A percentile compares a stretch with the other conserved stretches of the same genome.
phyloP scores from a whole-genome alignment of 2,888 invertebrate genomes.

The Megamerina dolium region DNA sequence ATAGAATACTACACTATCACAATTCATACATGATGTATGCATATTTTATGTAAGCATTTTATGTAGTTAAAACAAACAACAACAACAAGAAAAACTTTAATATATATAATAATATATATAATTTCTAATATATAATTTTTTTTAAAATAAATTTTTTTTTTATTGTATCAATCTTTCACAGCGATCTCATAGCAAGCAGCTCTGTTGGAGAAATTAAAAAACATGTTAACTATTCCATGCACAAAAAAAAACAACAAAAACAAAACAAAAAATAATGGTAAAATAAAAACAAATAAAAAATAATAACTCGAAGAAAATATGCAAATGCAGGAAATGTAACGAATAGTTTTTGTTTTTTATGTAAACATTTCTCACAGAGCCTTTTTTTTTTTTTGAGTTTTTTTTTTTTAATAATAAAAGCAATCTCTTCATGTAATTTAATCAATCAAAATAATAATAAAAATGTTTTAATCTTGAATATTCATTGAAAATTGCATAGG shows the following conservation, averaged over 20 bases:
- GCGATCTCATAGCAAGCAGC: slow-evolving; percentile 41
- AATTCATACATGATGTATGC: slow-evolving; percentile 3
- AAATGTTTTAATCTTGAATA: too few species aligned
- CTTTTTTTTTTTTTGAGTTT: slow-evolving; percentile 13
- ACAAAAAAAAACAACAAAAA: background rate
- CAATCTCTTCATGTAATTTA: background rate
- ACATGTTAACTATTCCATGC: slow-evolving; percentile 1
- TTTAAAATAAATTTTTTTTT: slow-evolving; percentile 9
- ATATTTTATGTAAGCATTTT: too few species aligned
- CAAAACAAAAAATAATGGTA: too few species aligned
- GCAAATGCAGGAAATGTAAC: background rate
- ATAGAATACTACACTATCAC: too few species aligned
- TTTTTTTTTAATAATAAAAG: slow-evolving; percentile 3
- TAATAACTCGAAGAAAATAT: background rate
- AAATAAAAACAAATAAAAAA: too few species aligned
- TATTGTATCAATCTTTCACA: slow-evolving; percentile 41
- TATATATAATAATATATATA: background rate
- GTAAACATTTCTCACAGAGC: slow-evolving; percentile 24
- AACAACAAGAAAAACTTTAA: background rate
- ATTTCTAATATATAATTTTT: slow-evolving; percentile 7
- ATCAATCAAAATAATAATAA: too few species aligned
- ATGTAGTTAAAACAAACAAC: slow-evolving; percentile 7
- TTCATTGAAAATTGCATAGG: too few species aligned
- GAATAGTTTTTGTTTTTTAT: background rate
- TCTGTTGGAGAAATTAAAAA: slow-evolving; percentile 15